Evolutionary conservation across 2,113 vertebrate genomes (phyloP), one percentile per base, ranked within the genome.

Genomic region (Pomatorhinus ruficollis): DNA sequence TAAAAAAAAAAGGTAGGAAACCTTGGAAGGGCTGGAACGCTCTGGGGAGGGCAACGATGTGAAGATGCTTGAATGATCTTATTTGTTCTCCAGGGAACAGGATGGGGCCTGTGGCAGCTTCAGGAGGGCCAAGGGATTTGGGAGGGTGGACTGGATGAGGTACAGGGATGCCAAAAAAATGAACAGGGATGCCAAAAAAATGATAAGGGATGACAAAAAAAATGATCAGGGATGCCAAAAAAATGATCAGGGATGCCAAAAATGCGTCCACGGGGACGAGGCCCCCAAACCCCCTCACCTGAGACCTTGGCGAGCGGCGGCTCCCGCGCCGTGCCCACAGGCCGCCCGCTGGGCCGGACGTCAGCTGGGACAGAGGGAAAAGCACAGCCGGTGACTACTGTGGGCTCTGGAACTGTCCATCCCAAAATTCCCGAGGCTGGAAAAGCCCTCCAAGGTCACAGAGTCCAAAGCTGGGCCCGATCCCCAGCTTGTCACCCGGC

Each of bases 281-380:
- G 0, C 30, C 53, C 0, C 13, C 24, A 39, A 11, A 39, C 39
- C 39, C 39, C 39, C 81, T 21, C 6, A 84, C 99, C 99, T 89
- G 99, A 98, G 72, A 97, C 84, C 90, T 98, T 99, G 74, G 98
- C 97, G 65, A 98, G 98, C 1, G 99, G 99, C 0, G 98, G 99
- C 82, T 99, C 99, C 84, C 99, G 98, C 10, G 98, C 98, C 2
- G 99, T 98, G 90, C 98, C 99, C 61, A 99, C 97, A 2, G 99
- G 99, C 57, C 98, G 98, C 37, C 99, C 99, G 24, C 99, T 99
- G 61, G 99, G 99, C 28, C 99, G 98, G 96, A 98, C 97, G 19
- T 99, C 99, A 71, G 99, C 99, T 99, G 93, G 0, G 5, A 30
- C 60, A 66, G 89, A 61, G 30, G 54, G 33, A 25, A 11, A 17